Conservation (phyloP, 37 sponge, comb jelly and placozoan genomes). For the Cliona cf. orientalis region DNA sequence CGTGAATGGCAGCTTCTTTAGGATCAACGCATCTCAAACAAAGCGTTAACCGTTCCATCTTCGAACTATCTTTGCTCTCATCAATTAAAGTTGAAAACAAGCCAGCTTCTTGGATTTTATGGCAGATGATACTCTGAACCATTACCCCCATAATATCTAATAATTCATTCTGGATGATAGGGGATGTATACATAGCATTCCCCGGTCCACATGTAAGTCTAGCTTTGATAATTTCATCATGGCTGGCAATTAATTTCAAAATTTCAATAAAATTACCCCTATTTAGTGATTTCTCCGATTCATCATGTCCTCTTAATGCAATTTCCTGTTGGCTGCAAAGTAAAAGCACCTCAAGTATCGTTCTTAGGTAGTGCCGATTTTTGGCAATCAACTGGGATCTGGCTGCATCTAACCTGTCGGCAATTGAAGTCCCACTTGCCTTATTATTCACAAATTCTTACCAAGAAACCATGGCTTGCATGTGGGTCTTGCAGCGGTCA, state of each 20-base stretch:
- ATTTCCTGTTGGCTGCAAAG: constrained; percentile 46
- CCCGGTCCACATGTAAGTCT: constrained; percentile 23
- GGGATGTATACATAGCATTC: constrained; percentile 54
- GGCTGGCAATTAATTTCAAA: constrained; percentile 34
- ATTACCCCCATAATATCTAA: constrained; percentile 47
- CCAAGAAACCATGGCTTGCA: constrained; percentile 21
- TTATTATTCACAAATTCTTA: constrained; percentile 6
- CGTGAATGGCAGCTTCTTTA: constrained; percentile 21
- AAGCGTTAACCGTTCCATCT: neutral
- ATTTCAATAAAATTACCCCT: constrained; percentile 59
- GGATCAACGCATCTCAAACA: constrained; percentile 31
- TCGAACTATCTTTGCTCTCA: constrained; percentile 33
- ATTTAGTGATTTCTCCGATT: constrained; percentile 25
- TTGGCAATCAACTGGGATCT: neutral
- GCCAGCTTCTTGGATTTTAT: constrained; percentile 29
- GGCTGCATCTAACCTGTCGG: neutral
- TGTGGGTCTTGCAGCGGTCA: constrained; percentile 18
- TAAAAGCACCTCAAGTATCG: constrained; percentile 28
- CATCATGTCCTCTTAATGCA: constrained; percentile 58
- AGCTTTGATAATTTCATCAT: constrained; percentile 53
- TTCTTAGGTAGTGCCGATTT: constrained; percentile 25
- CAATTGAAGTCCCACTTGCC: neutral
- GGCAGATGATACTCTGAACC: neutral
- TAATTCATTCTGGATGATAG: constrained; percentile 44
- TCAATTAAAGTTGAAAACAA: constrained; percentile 35